Base-by-base conservation (phyloP, 2,113 vertebrate genomes). In the Sinocyclocheilus anshuiensis region DNA sequence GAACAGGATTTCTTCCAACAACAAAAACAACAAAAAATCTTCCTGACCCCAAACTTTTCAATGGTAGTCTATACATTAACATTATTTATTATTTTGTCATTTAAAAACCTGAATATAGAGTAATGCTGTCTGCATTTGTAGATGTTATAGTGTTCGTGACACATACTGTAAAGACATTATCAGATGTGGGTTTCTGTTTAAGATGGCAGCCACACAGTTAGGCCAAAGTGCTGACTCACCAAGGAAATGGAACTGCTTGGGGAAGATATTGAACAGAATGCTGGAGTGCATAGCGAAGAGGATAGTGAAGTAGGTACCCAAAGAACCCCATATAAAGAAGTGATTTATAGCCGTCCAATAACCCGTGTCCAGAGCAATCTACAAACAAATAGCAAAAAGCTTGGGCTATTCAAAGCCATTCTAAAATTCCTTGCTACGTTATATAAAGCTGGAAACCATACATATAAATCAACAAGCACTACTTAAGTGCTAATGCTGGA, bases 301-400 rank as follows among this genome's bases (percentile, higher is more conserved):
- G 91, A 99, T 97, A 91, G 95, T 91, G 0, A 98, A 98, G 93
- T 97, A 99, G 6, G 92, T 91, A 0, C 96, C 96, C 36, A 99
- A 91, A 86, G 97, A 99, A 86, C 97, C 97, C 97, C 97, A 98
- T 90, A 99, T 96, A 91, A 97, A 99, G 94, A 98, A 97, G 77
- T 97, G 97, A 93, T 99, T 99, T 91, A 99, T 97, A 77, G 97
- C 94, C 0, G 98, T 99, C 98, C 98, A 99, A 92, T 97, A 99
- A 53, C 97, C 97, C 0, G 97, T 99, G 88, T 98, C 98, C 6
- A 99, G 92, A 55, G 95, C 95, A 0, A 99, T 98, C 98, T 99
- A 86, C 42, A 24, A 5, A 85, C 6, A 67, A 61, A 90, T 61
- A 84, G 72, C 88, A 26, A 91, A 69, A 89, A 3, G 89, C 12